Percentiles rank a stretch among this genome's conserved stretches.
phyloP scores from a whole-genome alignment of 2,113 vertebrate genomes.

The Zosterops lateralis region DNA sequence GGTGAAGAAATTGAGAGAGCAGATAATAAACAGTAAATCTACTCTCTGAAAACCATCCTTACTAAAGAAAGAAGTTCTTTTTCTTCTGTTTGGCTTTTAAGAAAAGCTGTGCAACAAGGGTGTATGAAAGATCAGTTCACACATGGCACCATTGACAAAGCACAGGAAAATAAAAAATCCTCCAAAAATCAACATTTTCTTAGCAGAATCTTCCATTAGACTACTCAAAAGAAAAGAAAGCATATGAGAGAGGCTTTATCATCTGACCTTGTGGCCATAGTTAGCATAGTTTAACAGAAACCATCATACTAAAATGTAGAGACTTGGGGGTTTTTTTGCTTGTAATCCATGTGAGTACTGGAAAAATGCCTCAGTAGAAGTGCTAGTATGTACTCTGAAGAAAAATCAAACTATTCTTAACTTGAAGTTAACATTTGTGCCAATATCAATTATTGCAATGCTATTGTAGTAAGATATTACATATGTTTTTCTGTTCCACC shows the following conservation, averaged over 20 bases:
- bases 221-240: neutral
- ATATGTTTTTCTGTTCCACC: neutral
- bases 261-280: neutral
- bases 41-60: neutral
- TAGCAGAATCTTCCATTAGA: neutral
- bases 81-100: neutral
- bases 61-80: neutral
- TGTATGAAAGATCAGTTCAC: neutral
- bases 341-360: neutral
- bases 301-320: neutral
- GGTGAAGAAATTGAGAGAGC: neutral
- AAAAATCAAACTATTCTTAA: neutral
- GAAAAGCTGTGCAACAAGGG: neutral
- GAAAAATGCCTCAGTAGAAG: neutral
- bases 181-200: neutral
- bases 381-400: neutral
- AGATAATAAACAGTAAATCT: neutral
- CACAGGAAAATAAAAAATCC: neutral
- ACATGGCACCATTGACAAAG: neutral
- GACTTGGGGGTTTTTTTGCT: accelerated
- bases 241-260: neutral
- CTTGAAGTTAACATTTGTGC: neutral
- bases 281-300: neutral
- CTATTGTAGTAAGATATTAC: neutral
- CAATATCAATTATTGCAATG: neutral